Percentiles rank a stretch among this genome's conserved stretches.
phyloP scores from a whole-genome alignment of 2,797 vertebrate species.

The Eidolon dupreanum region DNA sequence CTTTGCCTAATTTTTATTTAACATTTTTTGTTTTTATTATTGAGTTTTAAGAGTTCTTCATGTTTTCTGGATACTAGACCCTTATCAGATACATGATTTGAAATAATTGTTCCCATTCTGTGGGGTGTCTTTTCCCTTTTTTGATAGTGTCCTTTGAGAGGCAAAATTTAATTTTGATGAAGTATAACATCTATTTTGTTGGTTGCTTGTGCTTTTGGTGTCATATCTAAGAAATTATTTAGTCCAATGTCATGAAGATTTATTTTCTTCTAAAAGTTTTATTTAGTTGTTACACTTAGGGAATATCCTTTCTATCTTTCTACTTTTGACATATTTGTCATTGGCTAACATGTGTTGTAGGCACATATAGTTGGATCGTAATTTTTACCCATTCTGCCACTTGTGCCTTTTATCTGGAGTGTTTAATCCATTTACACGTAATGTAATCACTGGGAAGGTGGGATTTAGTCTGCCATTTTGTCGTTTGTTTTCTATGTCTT shows the following conservation, averaged over 20 bases:
- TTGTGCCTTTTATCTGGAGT: not conserved
- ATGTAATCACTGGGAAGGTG: not conserved
- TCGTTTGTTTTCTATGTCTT: not conserved
- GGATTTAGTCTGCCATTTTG: not conserved
- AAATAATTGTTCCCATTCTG: not conserved
- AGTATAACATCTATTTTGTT: not conserved
- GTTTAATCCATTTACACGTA: not conserved
- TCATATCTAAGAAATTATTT: not conserved
- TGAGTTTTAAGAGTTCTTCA: not conserved
- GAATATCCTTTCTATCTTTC: not conserved
- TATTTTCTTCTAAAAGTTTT: slow-evolving; percentile 1
- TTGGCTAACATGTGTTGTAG: not conserved
- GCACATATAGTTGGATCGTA: not conserved
- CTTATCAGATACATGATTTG: not conserved
- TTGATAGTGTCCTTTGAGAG: not conserved
- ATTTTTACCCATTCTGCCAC: not conserved
- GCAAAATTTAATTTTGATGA: not conserved
- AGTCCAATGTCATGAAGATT: not conserved
- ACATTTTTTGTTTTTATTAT: not conserved
- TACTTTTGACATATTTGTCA: not conserved
- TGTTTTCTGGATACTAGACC: not conserved
- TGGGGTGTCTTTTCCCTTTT: not conserved
- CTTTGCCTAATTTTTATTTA: not conserved
- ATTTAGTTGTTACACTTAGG: not conserved
- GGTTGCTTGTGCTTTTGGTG: not conserved